Conservation (phyloP, 2,797 vertebrate species). For the Chrosomus eos region DNA sequence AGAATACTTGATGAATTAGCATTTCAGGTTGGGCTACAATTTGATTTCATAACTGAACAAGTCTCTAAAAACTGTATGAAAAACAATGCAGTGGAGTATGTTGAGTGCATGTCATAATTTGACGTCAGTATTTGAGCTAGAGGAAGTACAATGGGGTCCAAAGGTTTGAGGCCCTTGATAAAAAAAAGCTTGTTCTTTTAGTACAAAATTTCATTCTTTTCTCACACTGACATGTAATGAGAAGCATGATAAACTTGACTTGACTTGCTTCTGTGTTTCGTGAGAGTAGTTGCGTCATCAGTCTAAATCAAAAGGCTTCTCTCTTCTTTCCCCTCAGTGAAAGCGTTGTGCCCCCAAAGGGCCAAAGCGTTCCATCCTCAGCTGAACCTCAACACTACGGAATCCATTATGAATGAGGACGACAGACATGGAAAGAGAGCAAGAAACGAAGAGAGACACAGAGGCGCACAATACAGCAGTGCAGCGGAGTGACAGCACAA, state of each 20-base stretch:
- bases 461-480: constrained; percentile 19
- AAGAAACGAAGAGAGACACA: not conserved
- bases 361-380: constrained; percentile 35
- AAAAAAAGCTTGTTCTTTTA: not conserved
- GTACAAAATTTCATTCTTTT: not conserved
- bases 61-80: not conserved
- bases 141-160: not conserved
- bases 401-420: constrained; percentile 57
- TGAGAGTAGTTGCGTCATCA: constrained; percentile 17
- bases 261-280: constrained; percentile 19
- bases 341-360: constrained; percentile 23
- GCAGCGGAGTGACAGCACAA: constrained; percentile 9
- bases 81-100: not conserved
- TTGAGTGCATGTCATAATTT: not conserved
- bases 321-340: constrained; percentile 29
- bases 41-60: not conserved
- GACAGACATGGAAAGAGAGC: constrained; percentile 19
- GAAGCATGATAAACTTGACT: constrained; percentile 16
- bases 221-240: constrained; percentile 8
- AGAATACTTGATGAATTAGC: not conserved
- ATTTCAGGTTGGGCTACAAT: not conserved
- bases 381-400: constrained; percentile 46
- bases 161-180: not conserved
- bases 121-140: not conserved
- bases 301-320: constrained; percentile 48